Base-by-base conservation (phyloP, 1,140 invertebrate genomes). In the Akabosia matsudoensis region DNA sequence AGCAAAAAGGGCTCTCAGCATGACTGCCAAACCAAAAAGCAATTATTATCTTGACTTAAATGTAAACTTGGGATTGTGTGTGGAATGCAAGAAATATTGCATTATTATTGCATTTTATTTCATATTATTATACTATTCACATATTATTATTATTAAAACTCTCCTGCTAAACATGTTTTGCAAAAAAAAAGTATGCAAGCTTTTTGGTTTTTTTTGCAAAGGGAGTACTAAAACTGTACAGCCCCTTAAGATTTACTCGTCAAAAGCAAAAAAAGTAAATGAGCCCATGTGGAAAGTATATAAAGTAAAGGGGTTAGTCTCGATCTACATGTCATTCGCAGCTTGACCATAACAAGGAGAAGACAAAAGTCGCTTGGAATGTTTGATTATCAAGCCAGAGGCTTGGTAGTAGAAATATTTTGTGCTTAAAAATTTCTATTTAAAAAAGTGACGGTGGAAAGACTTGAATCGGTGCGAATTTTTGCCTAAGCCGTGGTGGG, bases 11-110 rank as follows among this genome's bases (percentile, higher is more conserved):
- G 61, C n/a, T 67, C 61, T 67, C 26, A 67, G 61, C 61, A 67
- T 67, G 61, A 31, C 61, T 67, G 61, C 61, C 61, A 67, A 67
- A 67, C 61, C 61, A 67, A 67, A 30, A 67, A 67, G 61, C 61
- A 67, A 67, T 67, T 67, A 67, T 67, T n/a, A n/a, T n/a, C n/a
- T n/a, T n/a, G n/a, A n/a, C n/a, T n/a, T n/a, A n/a, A n/a, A n/a
- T n/a, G n/a, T n/a, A n/a, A n/a, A n/a, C n/a, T n/a, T n/a, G n/a
- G n/a, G n/a, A n/a, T n/a, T n/a, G n/a, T n/a, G n/a, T n/a, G n/a
- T n/a, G n/a, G 7, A 45, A 45, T 45, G 37, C 37, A 45, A 10
- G 37, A 7, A 45, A 18, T 45, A 45, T 45, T 45, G 37, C 54
- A 56, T 56, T 56, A 56, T 56, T 13, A 56, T 22, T 45, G 37